Conservation (phyloP, 1,140 invertebrate species). For the Diachasmimorpha longicaudata region DNA sequence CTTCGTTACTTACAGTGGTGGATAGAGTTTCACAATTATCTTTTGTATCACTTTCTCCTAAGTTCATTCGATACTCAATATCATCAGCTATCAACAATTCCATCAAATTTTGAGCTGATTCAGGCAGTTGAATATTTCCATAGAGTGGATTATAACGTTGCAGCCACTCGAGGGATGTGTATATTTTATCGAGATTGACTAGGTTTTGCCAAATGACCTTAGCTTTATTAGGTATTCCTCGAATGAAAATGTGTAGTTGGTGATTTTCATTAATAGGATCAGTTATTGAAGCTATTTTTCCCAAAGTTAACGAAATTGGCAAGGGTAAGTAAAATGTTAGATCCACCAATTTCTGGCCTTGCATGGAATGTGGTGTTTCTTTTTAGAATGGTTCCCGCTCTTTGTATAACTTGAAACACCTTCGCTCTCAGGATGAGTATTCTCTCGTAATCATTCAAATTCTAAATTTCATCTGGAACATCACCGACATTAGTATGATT, state of each 20-base stretch:
- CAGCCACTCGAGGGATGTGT: neutral
- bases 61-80: neutral
- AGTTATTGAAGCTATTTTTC: too few relatives aligned
- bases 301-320: neutral
- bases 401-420: neutral
- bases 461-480: too few relatives aligned
- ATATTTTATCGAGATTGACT: neutral
- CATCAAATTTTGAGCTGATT: neutral
- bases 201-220: too few relatives aligned
- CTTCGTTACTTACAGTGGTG: too few relatives aligned
- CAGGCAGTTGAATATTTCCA: neutral
- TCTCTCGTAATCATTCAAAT: too few relatives aligned
- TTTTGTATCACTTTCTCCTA: neutral
- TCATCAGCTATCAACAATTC: neutral
- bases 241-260: neutral
- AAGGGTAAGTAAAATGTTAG: neutral
- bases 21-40: neutral
- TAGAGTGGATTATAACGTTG: neutral
- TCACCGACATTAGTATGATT: too few relatives aligned
- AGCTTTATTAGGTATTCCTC: neutral
- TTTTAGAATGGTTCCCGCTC: neutral
- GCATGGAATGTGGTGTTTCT: neutral
- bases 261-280: neutral
- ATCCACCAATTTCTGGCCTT: neutral
- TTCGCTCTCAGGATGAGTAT: too few relatives aligned